Conservation (phyloP, 2,113 vertebrate genomes). For the Fulica atra region DNA sequence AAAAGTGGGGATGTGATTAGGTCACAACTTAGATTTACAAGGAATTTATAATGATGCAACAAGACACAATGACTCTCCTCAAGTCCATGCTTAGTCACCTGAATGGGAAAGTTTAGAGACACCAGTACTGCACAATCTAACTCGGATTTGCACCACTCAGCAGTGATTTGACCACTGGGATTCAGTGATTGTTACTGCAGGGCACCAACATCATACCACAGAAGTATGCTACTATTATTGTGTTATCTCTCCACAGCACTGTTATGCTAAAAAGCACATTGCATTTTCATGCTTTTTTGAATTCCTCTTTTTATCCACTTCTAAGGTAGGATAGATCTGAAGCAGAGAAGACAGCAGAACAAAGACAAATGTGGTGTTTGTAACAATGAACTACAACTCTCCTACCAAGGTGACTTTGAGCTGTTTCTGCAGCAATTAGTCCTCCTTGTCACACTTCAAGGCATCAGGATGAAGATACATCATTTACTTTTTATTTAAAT, state of each 20-base stretch:
- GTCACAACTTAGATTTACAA: not conserved
- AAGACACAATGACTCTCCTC: not conserved
- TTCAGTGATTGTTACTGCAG: not conserved
- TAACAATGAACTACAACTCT: not conserved
- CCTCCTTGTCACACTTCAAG: not conserved
- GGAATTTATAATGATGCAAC: not conserved
- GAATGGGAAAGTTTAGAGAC: not conserved
- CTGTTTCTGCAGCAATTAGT: not conserved
- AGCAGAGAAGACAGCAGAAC: not conserved
- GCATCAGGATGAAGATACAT: accelerated
- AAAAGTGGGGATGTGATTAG: not conserved
- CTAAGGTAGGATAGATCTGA: not conserved
- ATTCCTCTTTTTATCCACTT: not conserved
- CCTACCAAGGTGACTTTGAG: not conserved
- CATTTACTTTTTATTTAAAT: not conserved
- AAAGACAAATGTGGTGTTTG: not conserved
- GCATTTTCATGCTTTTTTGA: not conserved
- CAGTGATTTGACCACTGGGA: not conserved
- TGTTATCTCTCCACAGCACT: not conserved
- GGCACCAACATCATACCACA: not conserved
- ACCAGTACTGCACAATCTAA: not conserved
- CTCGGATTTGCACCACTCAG: not conserved
- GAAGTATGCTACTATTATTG: not conserved
- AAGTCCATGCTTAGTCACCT: not conserved
- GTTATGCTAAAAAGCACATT: not conserved